Evolutionary conservation across 2,888 invertebrate genomes (phyloP), one percentile per base, ranked within the genome.

Genomic region (Mongoloraphidia duomilia): DNA sequence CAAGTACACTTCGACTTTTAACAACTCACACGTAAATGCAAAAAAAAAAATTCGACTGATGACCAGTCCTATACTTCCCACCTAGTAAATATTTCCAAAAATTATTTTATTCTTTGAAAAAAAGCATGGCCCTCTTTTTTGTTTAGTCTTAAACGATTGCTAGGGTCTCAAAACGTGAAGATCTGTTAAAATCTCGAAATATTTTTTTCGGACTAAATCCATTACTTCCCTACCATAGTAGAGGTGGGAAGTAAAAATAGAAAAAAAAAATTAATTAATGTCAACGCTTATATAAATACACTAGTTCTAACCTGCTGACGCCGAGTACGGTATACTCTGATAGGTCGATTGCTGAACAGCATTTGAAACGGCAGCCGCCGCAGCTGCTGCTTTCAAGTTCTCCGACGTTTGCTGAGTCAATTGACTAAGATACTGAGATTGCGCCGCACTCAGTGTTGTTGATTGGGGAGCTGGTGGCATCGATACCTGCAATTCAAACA

Each of bases 371-470:
- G 47, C 37, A 38, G 48, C 41, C 44, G 44, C 46, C 46, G 51
- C 49, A 52, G 72, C 72, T 43, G 71, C 65, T 53, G 72, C 66
- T 61, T 76, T 76, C 52, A 74, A 69, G 54, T 67, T 71, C 57
- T 73, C 75, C 51, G 65, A 70, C 45, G 70, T 71, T 57, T 68
- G 78, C 66, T 76, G 75, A 34, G 76, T 71, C 54, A 77, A 61
- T 58, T 76, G 75, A 43, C 70, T 74, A 55, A 77, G 68, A 61
- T 76, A 77, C 63, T 77, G 75, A 41, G 74, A 70, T 60, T 76
- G 76, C 14, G 76, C 77, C 40, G 76, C 73, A 42, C 72, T 76
- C 57, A 76, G 59, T 14, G 70, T 67, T 2, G 48, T 48, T 34
- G 47, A 47, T 6, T 26, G 26, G 26, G 26, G 26, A 26, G 26